Percentiles rank a stretch among this genome's conserved stretches.
Evolutionary conservation across 2,888 invertebrate species (phyloP).

Genomic region (Automeris io): DNA sequence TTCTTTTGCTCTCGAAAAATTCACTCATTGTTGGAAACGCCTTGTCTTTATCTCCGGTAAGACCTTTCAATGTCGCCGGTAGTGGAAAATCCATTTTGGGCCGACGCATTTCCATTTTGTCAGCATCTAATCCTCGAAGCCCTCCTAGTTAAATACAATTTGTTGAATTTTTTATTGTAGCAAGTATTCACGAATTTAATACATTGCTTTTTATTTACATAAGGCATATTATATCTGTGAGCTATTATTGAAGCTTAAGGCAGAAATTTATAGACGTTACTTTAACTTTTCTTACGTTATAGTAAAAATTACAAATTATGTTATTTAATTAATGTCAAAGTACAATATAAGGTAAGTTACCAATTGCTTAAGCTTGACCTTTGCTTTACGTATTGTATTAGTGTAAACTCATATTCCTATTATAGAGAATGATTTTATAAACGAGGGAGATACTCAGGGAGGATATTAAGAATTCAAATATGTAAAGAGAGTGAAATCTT

Average conservation of each 20-base stretch:
- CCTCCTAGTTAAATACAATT: conserved; percentile 28
- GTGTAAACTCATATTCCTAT: too few species aligned
- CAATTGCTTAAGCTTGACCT: too few species aligned
- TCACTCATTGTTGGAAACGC: conserved; percentile 71
- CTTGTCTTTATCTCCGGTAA: conserved; percentile 47
- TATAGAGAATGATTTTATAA: too few species aligned
- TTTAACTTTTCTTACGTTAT: too few species aligned
- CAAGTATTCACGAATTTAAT: neutral
- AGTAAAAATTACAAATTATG: too few species aligned
- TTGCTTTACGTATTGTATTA: too few species aligned
- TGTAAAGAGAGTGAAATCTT: too few species aligned
- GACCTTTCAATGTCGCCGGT: conserved; percentile 48
- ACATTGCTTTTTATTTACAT: conserved; percentile 1
- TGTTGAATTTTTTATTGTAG: neutral
- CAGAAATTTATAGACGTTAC: too few species aligned
- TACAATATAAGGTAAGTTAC: too few species aligned
- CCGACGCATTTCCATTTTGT: conserved; percentile 54
- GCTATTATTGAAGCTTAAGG: too few species aligned
- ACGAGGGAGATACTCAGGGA: too few species aligned
- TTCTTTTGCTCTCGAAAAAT: conserved; percentile 57
- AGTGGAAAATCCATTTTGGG: conserved; percentile 62
- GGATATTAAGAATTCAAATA: neutral
- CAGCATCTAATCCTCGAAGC: conserved; percentile 47
- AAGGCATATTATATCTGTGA: neutral
- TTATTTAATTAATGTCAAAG: too few species aligned